A percentile compares a stretch with the other conserved stretches of the same genome.
phyloP scores from a whole-genome alignment of 2,113 vertebrate species.

The Protomyctophum bolini region DNA sequence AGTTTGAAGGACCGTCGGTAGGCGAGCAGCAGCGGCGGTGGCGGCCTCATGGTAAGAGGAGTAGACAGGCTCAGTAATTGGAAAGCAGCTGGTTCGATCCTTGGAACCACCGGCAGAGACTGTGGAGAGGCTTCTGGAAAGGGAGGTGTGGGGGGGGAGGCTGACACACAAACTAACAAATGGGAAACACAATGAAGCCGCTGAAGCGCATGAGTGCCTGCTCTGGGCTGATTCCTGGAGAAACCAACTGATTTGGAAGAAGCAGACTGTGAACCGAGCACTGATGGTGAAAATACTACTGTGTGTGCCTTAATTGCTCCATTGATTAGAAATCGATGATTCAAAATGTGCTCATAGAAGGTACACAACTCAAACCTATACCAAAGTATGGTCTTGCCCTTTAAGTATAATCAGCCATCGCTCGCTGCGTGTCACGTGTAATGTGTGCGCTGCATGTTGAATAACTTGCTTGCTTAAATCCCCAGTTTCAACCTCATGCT shows the following conservation, averaged over 20 bases:
- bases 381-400: no score
- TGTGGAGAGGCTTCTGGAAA: slow-evolving; percentile 5
- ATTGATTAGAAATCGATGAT: no score
- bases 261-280: background rate
- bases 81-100: slow-evolving; percentile 10
- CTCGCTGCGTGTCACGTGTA: slow-evolving; percentile 7
- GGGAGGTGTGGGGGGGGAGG: background rate
- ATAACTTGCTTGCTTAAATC: slow-evolving; percentile 2
- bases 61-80: slow-evolving; percentile 17
- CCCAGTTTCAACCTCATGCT: background rate
- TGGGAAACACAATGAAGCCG: slow-evolving; percentile 25
- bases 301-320: background rate
- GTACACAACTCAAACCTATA: no score
- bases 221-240: slow-evolving; percentile 1
- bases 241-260: background rate
- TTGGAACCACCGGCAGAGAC: background rate
- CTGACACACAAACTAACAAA: slow-evolving; percentile 6
- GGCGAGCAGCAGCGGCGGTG: background rate
- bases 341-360: no score
- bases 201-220: background rate
- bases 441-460: background rate
- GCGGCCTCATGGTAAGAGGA: background rate
- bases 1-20: background rate
- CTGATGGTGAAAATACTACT: slow-evolving; percentile 13
- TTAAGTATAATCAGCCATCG: background rate